Conservation (phyloP, 1,140 invertebrate species). For the Zaprionus tsacasi region DNA sequence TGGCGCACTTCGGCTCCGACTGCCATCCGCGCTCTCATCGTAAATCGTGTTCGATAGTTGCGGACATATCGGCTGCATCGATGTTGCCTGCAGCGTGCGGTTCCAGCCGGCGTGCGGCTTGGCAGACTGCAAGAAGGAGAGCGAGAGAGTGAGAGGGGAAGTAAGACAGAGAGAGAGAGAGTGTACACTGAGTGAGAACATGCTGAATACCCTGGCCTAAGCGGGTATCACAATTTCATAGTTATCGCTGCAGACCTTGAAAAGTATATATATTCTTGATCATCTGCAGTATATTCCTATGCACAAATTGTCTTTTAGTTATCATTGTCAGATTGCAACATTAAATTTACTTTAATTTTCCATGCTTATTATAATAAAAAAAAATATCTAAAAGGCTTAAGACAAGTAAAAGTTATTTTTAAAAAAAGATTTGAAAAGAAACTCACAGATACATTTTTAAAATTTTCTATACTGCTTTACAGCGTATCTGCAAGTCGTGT, state of each 20-base stretch:
- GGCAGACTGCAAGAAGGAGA: constrained; percentile 77
- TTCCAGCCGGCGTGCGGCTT: constrained; percentile 85
- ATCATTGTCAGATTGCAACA: background rate
- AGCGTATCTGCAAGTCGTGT: background rate
- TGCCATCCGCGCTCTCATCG: constrained; percentile 68
- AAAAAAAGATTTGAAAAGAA: background rate
- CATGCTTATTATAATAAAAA: too few relatives aligned
- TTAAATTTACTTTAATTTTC: background rate
- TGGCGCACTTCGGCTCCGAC: constrained; percentile 35
- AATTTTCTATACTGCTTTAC: background rate
- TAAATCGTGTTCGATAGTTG: constrained; percentile 84
- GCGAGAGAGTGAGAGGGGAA: background rate
- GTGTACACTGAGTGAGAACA: background rate
- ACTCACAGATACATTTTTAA: background rate
- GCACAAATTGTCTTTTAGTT: background rate
- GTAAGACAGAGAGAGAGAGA: background rate
- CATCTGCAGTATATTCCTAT: background rate
- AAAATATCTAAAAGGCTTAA: too few relatives aligned
- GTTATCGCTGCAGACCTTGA: background rate
- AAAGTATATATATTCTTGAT: background rate
- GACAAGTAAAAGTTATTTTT: too few relatives aligned
- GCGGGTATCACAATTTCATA: background rate
- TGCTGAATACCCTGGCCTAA: background rate
- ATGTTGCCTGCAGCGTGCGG: constrained; percentile 83
- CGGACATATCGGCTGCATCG: constrained; percentile 85